A percentile compares a stretch with the other conserved stretches of the same genome.
phyloP scores from a whole-genome alignment of 2,888 invertebrate species.

The Pachycephus smyrnensis region DNA sequence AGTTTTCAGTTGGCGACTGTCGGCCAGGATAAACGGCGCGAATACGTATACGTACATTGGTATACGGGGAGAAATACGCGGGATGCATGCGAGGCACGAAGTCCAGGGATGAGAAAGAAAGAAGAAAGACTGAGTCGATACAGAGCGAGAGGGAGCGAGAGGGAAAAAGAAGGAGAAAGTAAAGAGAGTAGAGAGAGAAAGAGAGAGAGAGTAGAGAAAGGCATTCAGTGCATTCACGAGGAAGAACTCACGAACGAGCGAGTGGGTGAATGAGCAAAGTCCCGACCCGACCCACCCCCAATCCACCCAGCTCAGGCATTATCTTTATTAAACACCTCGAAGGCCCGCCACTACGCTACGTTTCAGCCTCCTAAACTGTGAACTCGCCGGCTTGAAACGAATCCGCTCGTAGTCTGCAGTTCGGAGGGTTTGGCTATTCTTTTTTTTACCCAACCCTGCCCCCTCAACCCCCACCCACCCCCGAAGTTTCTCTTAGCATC shows the following conservation, averaged over 20 bases:
- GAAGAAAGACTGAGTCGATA: constrained; percentile 31
- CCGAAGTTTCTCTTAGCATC: background rate
- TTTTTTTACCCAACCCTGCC: background rate
- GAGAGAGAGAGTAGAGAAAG: constrained; percentile 36
- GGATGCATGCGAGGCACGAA: background rate
- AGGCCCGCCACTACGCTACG: constrained; percentile 40
- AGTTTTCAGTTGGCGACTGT: background rate
- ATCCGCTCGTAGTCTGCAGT: background rate
- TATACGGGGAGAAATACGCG: background rate
- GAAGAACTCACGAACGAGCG: constrained; percentile 59
- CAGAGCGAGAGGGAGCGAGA: constrained; percentile 27
- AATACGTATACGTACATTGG: background rate
- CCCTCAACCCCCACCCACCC: background rate
- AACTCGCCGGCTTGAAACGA: constrained; percentile 25
- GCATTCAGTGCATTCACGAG: constrained; percentile 63
- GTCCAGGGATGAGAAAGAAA: constrained; percentile 4
- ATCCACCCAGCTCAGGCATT: constrained; percentile 53
- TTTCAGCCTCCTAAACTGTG: constrained; percentile 23
- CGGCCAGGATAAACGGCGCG: background rate
- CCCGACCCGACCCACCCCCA: constrained; percentile 47
- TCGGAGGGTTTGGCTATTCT: background rate
- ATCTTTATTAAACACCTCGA: constrained; percentile 66
- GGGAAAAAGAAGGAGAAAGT: background rate
- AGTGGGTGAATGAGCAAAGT: constrained; percentile 59
- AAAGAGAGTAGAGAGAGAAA: constrained; percentile 17